Base-by-base conservation (phyloP, 2,888 invertebrate genomes). In the Galerucella pusilla region DNA sequence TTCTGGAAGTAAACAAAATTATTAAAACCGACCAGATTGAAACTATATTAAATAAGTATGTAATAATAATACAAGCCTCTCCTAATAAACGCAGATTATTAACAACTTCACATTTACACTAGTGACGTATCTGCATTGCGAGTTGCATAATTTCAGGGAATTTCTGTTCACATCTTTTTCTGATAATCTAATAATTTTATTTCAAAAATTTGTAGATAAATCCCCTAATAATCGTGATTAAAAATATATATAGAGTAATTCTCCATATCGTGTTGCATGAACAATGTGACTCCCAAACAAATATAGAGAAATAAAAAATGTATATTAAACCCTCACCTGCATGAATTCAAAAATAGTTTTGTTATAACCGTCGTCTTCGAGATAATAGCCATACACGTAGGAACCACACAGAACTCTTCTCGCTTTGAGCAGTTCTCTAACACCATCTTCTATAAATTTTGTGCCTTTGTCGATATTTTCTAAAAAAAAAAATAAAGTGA, bases 331-430 rank as follows among this genome's bases (percentile, higher is more conserved):
- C 75, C 77, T 75, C 85, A 91, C 92, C 90, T 92, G 92, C 91
- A 93, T 91, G 81, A 91, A 91, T 85, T 92, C 92, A 85, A 92
- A 92, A 75, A 92, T 92, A 60, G 90, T 90, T 85, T 91, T 91
- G 83, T 91, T 91, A 83, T 91, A 91, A 7, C 91, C 91, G 82
- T 90, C 90, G 80, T 92, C 92, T 83, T 91, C 91, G 67, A 93
- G 85, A 83, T 92, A 92, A 85, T 90, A 93, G 11, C 92, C 92
- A 84, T 92, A 92, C n/a, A 92, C 92, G 83, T 92, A 92, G 6
- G 92, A 91, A 61, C 91, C 92, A 84, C 92, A 91, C 4, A 93
- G 85, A 20, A 92, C 91, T 75, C 91, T 85, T 70, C 92, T 85
- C 1, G 91, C 90, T 85, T 92, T 92, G 52, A 92, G 84, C 67